These are phyloP conservation scores for Hepsetus odoe DNA, from an alignment of 2,113 vertebrate genomes.

Conservation along the genomic window DNA sequence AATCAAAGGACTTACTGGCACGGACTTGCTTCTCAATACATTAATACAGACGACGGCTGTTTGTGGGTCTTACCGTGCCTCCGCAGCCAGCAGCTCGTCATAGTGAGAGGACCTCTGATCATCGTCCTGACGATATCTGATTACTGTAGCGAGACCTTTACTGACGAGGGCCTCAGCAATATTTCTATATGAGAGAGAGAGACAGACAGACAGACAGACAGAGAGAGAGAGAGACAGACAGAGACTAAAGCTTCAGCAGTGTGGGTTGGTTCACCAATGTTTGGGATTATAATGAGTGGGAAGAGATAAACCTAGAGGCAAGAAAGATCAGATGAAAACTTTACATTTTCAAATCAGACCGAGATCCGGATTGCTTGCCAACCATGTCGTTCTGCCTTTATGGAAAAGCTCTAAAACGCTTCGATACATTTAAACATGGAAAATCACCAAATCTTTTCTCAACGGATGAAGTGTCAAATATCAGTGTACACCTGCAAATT, in stretches of 20 bases:
- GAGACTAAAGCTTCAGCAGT: background rate
- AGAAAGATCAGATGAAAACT: background rate
- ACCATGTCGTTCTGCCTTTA: too few species aligned
- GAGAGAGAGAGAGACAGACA: background rate
- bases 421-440: too few species aligned
- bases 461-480: too few species aligned
- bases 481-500: too few species aligned
- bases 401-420: too few species aligned
- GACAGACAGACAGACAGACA: background rate
- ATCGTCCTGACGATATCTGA: conserved; percentile 94
- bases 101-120: conserved; percentile 96
- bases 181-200: conserved; percentile 77
- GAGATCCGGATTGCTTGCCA: too few species aligned
- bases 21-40: conserved; percentile 27
- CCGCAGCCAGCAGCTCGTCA: conserved; percentile 91
- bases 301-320: background rate
- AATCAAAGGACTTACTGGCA: conserved; percentile 12
- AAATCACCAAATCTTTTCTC: too few species aligned
- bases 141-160: conserved; percentile 93
- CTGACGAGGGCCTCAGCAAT: conserved; percentile 95
- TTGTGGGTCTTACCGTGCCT: conserved; percentile 84
- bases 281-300: background rate
- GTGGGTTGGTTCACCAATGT: background rate
- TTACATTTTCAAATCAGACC: too few species aligned
- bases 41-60: too few species aligned